These are phyloP conservation scores for Drosophila stalkeri DNA, from an alignment of 2,888 invertebrate genomes.

Conservation along the genomic window DNA sequence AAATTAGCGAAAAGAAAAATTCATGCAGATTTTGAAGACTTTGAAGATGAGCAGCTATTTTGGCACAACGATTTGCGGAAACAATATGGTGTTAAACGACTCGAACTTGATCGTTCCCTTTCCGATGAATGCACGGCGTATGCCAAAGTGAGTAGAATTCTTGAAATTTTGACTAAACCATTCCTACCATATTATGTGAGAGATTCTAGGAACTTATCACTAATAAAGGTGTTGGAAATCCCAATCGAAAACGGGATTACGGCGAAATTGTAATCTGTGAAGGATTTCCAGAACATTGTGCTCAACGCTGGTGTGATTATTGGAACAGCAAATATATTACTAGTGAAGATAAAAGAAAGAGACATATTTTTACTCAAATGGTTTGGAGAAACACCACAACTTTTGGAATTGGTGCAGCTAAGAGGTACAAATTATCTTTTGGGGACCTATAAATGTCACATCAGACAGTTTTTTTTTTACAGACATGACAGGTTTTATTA, in stretches of 20 bases:
- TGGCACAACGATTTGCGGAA: background rate
- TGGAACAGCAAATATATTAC: rapidly evolving
- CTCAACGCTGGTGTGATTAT: background rate
- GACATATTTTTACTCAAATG: background rate
- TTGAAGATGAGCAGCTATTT: background rate
- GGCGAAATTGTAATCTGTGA: too few relatives aligned
- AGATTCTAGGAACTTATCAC: too few relatives aligned
- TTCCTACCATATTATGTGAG: background rate
- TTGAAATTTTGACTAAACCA: background rate
- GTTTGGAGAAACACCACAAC: background rate
- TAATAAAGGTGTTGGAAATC: too few relatives aligned
- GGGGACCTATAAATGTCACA: background rate
- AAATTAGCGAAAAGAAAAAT: too few relatives aligned
- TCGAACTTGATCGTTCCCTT: background rate
- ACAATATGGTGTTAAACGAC: background rate
- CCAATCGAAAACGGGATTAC: too few relatives aligned
- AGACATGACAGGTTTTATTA: background rate
- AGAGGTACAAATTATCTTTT: background rate
- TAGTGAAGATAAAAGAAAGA: rapidly evolving
- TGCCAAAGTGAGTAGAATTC: background rate
- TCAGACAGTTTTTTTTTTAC: background rate
- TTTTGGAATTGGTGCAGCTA: background rate
- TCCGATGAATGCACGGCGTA: background rate
- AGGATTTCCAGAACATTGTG: background rate
- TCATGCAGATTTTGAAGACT: background rate